Percentiles rank a stretch among this genome's conserved stretches.
These are phyloP conservation scores for Cotesia chilonis DNA, from an alignment of 1,140 invertebrate genomes.

Conservation along the genomic window DNA sequence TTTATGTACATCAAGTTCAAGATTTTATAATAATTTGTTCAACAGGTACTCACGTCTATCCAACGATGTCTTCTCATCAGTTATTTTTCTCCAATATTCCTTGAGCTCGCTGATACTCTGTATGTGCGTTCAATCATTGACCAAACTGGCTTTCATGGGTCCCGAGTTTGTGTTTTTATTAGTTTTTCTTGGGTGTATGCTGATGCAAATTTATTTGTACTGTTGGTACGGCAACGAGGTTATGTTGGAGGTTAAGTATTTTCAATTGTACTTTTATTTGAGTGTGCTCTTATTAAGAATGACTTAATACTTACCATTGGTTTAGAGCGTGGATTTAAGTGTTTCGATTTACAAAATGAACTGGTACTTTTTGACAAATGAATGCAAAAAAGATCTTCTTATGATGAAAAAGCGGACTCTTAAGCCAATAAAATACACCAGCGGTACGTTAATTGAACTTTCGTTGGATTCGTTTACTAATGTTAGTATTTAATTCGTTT, in stretches of 20 bases:
- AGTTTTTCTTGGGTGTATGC: constrained; percentile 33
- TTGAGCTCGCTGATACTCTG: constrained; percentile 37
- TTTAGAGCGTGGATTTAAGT: not conserved
- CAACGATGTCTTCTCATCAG: constrained; percentile 5
- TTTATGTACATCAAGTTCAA: too few species aligned
- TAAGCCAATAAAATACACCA: not conserved
- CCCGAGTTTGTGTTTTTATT: constrained; percentile 31
- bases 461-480: not conserved
- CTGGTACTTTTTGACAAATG: not conserved
- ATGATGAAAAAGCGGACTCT: not conserved
- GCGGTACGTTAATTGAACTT: not conserved
- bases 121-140: constrained; percentile 38
- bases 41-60: not conserved
- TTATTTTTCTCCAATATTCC: constrained; percentile 34
- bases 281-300: too few species aligned
- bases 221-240: constrained; percentile 44
- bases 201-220: constrained; percentile 39
- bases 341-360: not conserved
- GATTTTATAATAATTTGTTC: too few species aligned
- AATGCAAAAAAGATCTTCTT: not conserved
- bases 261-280: not conserved
- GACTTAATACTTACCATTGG: too few species aligned
- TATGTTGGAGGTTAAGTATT: constrained; percentile 10
- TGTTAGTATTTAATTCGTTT: not conserved
- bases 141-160: constrained; percentile 32